Base-by-base conservation (phyloP, 2,888 invertebrate genomes). In the Scotopteryx bipunctaria region DNA sequence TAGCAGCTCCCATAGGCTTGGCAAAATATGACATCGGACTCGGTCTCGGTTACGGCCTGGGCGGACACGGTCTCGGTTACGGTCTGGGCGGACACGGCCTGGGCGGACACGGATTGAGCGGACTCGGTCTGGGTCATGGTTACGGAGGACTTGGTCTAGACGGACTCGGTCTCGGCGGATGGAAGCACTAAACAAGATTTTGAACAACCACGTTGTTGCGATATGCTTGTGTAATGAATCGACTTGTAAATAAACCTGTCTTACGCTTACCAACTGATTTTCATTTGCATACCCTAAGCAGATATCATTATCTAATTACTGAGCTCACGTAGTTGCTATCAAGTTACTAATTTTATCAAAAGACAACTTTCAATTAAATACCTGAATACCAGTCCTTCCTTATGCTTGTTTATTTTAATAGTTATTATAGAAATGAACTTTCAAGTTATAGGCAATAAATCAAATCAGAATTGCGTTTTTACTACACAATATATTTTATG, bases 401-500 rank as follows among this genome's bases (percentile, higher is more conserved):
- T 25, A 9, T 2, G n/a, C n/a, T n/a, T 27, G 5, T 9, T 27
- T 27, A 27, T 9, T 27, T 9, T 4, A 19, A 35, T 23, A 29
- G 14, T 29, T 5, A 14, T 41, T 15, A 44, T 9, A n/a, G 14
- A 32, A 25, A 17, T 46, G 3, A 23, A 23, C 40, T 46, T n/a
- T 46, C 19, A 21, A 42, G 5, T 35, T 51, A 16, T 47, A 38
- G 27, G 6, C 38, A 42, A 42, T 54, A 50, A 54, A 53, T 40
- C 37, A 54, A 52, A 60, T 64, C 56, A 61, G 54, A 69, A 37
- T 2, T 2, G 2, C 11, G 59, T 63, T 66, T 71, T 72, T 69
- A 65, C 73, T 78, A 76, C 75, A 77, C 73, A 77, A 74, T 75
- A 74, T 71, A 76, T 75, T 72, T 74, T 70, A 62, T 67, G 54